These are phyloP conservation scores for Helicoverpa armigera DNA, from an alignment of 1,140 invertebrate species.

Conservation along the genomic window DNA sequence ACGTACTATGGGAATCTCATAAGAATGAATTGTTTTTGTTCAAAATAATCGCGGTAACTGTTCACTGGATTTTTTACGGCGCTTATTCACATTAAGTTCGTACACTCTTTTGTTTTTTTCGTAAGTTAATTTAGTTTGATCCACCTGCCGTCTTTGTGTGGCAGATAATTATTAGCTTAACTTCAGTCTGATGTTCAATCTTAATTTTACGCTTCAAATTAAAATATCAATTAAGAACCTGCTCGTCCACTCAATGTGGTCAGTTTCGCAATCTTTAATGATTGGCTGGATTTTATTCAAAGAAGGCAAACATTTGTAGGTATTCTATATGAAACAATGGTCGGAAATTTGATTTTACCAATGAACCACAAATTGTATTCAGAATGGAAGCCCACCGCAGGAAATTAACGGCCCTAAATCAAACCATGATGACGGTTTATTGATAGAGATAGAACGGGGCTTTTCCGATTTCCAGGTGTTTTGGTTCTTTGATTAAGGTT, in stretches of 20 bases:
- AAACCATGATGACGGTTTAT: slow-evolving; percentile 14
- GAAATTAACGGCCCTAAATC: slow-evolving; percentile 22
- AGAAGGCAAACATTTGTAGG: background rate
- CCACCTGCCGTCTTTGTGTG: slow-evolving; percentile 14
- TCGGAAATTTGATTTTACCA: slow-evolving; percentile 12
- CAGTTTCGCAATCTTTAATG: too few species aligned
- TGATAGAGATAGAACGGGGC: slow-evolving; percentile 7
- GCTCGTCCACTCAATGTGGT: too few species aligned
- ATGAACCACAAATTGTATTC: slow-evolving; percentile 23
- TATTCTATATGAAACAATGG: background rate
- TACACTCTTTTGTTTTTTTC: slow-evolving; percentile 18
- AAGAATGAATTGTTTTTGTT: slow-evolving; percentile 41
- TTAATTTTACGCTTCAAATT: background rate
- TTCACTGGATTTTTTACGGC: slow-evolving; percentile 29
- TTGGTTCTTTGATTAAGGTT: background rate
- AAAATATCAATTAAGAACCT: background rate
- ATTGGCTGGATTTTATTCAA: background rate
- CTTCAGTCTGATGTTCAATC: background rate
- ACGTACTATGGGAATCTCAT: slow-evolving; percentile 32
- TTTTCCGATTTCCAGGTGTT: background rate
- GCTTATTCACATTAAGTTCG: slow-evolving; percentile 14
- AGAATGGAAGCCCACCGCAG: slow-evolving; percentile 4
- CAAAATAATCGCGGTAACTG: slow-evolving; percentile 31
- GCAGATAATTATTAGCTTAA: slow-evolving; percentile 15
- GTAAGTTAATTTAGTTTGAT: background rate